Base-by-base conservation (phyloP, 2,797 vertebrate genomes). In the Centropyge bicolor region DNA sequence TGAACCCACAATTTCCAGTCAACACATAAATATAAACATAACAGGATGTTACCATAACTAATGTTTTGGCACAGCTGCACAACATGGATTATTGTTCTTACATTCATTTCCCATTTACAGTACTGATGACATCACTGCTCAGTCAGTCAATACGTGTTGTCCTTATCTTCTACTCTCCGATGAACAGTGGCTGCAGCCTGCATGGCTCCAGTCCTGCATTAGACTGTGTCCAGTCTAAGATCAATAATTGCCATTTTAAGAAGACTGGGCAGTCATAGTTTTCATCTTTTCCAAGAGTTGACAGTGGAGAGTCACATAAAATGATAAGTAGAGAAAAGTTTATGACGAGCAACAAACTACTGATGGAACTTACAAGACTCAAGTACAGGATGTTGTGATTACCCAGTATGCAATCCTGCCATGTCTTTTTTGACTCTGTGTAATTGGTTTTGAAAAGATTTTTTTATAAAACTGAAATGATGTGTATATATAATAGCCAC, bases 211-310 rank as follows among this genome's bases (percentile, higher is more conserved):
- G 68, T 56, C 35, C 55, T 55, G 0, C 24, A 36, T 73, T 35
- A 52, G 35, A 1, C 19, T 0, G 43, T 60, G 16, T 68, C 35
- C n/a, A 43, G 63, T 72, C 17, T 51, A 57, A 76, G 81, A 76
- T 81, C 43, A 76, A 67, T 84, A 36, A 48, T 0, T 60, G 38
- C 11, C 24, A 8, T 49, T 54, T 69, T n/a, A n/a, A 65, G 22
- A 51, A 19, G 19, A 56, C n/a, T 9, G 9, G 52, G 27, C 6
- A 14, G 13, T 20, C 4, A 55, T 8, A n/a, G 31, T 20, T 46
- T 60, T 7, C 5, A 13, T 8, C 16, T 52, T 62, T 54, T 19
- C 17, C 6, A 3, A 17, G 36, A 61, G 16, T 4, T 13, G 7
- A 41, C 2, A 13, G 16, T 20, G 6, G 1, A 20, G 6, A 22